Evolutionary conservation across 2,113 vertebrate genomes (phyloP).

Genomic region (Forbesichthys papilliferus): DNA sequence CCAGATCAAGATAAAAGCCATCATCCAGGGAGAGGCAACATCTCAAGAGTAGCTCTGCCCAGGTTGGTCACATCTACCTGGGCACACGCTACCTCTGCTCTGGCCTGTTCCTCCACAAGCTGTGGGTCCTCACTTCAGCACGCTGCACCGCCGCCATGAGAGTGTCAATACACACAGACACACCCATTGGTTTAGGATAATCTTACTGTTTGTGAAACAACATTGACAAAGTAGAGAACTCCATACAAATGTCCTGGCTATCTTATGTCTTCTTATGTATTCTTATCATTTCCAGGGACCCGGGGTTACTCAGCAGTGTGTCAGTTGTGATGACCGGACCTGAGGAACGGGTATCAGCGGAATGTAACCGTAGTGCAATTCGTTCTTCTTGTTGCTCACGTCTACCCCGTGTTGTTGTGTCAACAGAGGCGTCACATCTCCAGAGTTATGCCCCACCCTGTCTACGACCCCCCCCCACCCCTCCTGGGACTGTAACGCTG

Average conservation of each 20-base stretch:
- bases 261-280: neutral
- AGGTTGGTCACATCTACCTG: slow-evolving; percentile 64
- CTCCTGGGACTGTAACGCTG: slow-evolving; percentile 48
- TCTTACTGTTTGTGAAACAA: neutral
- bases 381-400: neutral
- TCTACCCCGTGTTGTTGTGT: neutral
- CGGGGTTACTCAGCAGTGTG: slow-evolving; percentile 25
- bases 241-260: neutral
- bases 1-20: neutral
- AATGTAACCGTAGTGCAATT: neutral
- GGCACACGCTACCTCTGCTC: slow-evolving; percentile 56
- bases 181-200: neutral
- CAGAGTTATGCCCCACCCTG: slow-evolving; percentile 41
- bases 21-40: slow-evolving; percentile 58
- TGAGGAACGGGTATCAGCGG: slow-evolving; percentile 49
- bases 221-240: neutral
- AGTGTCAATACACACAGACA: slow-evolving; percentile 16
- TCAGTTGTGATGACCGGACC: slow-evolving; percentile 37
- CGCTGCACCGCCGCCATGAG: slow-evolving; percentile 59
- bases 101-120: slow-evolving; percentile 57
- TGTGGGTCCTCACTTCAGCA: slow-evolving; percentile 67
- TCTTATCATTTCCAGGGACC: slow-evolving; percentile 29
- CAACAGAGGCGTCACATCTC: slow-evolving; percentile 55
- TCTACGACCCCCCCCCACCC: slow-evolving; percentile 32
- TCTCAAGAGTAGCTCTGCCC: slow-evolving; percentile 60